Percentiles rank a stretch among this genome's conserved stretches.
Evolutionary conservation across 2,113 vertebrate species (phyloP).

Genomic region (Isichthys henryi): DNA sequence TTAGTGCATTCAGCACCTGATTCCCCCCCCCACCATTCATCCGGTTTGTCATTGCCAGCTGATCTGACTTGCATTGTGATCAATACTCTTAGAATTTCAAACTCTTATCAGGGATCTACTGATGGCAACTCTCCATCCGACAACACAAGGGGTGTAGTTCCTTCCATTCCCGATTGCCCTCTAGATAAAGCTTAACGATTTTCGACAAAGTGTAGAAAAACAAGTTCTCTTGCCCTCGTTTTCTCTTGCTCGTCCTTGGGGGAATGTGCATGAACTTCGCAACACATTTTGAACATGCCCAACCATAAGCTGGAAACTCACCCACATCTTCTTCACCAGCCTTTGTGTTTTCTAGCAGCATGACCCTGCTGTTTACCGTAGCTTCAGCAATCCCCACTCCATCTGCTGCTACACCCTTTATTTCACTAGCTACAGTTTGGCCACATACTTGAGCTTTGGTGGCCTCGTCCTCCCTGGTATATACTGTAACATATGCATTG

Average conservation of each 20-base stretch:
- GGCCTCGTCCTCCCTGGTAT: neutral
- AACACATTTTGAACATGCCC: neutral
- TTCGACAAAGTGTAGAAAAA: neutral
- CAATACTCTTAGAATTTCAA: neutral
- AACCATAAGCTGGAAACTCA: neutral
- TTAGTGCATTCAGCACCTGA: neutral
- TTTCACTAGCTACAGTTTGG: neutral
- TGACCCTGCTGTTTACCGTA: neutral
- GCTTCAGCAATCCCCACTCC: neutral
- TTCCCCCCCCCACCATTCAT: neutral
- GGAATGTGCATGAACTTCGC: neutral
- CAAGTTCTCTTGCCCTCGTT: neutral
- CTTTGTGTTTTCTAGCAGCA: neutral
- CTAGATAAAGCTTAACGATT: slow-evolving; percentile 1
- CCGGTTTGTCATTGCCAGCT: neutral
- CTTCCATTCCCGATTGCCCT: slow-evolving; percentile 6
- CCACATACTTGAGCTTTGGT: neutral
- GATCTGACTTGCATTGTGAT: neutral
- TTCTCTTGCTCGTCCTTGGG: neutral
- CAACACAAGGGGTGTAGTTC: neutral
- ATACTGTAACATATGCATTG: neutral
- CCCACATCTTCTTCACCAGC: neutral
- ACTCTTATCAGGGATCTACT: neutral
- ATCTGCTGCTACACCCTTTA: neutral
- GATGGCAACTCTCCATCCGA: neutral